Evolutionary conservation across 2,888 invertebrate genomes (phyloP), one percentile per base, ranked within the genome.

Genomic region (Nephrotoma flavescens): DNA sequence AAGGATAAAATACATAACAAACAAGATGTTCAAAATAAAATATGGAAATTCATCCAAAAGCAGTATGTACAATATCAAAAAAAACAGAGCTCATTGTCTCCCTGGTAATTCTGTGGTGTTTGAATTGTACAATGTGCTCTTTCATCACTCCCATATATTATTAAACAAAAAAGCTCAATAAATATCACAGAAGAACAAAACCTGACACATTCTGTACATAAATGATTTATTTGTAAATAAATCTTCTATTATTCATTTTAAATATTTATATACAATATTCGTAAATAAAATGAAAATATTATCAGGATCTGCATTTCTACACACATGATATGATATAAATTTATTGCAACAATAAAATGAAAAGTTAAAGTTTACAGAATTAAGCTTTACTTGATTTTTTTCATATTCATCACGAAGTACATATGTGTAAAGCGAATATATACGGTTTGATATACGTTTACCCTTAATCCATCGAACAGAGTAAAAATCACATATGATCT

Each of bases 351-450:
- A 71, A 44, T 11, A 44, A 44, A 44, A 9, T 5, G 11, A 44
- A 44, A 9, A 44, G 44, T 44, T 9, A 86, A 84, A 87, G 86
- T 86, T 52, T 31, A 57, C 84, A 86, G 45, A 85, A 71, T 31
- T 71, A 83, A 84, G 86, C 83, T 52, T 85, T 85, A 86, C 86
- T 86, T 84, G 19, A 52, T 57, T 87, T 57, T n/a, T n/a, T 86
- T 86, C 47, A 87, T 2, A 19, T 11, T 31, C 31, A 71, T 71
- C 31, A 71, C n/a, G 31, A n/a, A n/a, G n/a, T n/a, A 31, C 31
- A 2, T 19, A 19, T 31, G n/a, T 71, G 71, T 31, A 7, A 71
- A 31, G 31, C 71, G 31, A 31, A 9, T 7, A 31, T 31, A 2
- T 31, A 44, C 44, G 4, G 15, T 57, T 57, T 11, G 1, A 2